These are phyloP conservation scores for Pimpla rufipes DNA, from an alignment of 2,888 invertebrate species.

Conservation along the genomic window DNA sequence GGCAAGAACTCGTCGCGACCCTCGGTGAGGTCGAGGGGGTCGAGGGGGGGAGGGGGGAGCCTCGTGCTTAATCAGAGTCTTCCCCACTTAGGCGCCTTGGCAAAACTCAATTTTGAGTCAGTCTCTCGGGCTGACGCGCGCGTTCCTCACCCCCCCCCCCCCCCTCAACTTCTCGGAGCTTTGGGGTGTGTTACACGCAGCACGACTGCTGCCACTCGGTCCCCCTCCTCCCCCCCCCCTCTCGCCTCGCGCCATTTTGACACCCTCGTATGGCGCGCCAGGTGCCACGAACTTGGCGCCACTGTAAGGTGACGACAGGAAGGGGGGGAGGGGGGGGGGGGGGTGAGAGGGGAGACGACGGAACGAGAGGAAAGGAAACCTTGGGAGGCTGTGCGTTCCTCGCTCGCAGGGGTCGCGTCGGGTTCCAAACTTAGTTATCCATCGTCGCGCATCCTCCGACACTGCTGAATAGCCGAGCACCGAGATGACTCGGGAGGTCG, in stretches of 20 bases:
- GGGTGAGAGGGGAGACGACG: conserved; percentile 53
- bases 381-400: conserved; percentile 31
- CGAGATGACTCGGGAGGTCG: not conserved
- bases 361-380: conserved; percentile 48
- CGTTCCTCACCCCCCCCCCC: too few species aligned
- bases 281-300: conserved; percentile 64
- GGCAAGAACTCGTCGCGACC: conserved; percentile 72
- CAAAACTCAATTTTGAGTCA: conserved; percentile 84
- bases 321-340: conserved; percentile 50
- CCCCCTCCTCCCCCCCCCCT: conserved; percentile 12
- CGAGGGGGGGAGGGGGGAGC: conserved; percentile 27
- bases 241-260: conserved; percentile 78
- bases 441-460: conserved; percentile 67
- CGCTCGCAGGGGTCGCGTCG: conserved; percentile 60
- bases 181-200: conserved; percentile 35
- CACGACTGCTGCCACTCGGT: conserved; percentile 22
- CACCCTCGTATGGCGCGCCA: conserved; percentile 78
- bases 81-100: conserved; percentile 81
- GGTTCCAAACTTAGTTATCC: conserved; percentile 82
- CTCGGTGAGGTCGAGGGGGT: not conserved
- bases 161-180: too few species aligned
- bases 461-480: conserved; percentile 6
- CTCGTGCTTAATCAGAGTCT: conserved; percentile 83
- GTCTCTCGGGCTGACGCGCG: conserved; percentile 71
- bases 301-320: conserved; percentile 58